Conservation (phyloP, 2,888 invertebrate species). For the Eupithecia abbreviata region DNA sequence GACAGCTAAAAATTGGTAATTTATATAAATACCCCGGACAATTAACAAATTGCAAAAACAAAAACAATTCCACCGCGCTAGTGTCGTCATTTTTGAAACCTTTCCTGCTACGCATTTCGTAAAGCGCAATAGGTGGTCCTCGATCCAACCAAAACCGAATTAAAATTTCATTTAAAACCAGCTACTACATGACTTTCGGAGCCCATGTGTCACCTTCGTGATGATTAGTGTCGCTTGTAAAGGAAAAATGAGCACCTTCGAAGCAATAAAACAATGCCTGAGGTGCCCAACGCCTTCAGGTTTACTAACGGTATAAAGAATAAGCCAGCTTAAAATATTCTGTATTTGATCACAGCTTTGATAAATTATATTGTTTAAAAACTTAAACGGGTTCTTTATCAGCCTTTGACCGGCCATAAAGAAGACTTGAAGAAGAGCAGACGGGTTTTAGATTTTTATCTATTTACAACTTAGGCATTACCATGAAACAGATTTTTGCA, state of each 20-base stretch:
- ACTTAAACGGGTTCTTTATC: conserved; percentile 39
- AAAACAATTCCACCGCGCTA: background rate
- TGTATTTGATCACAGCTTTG: conserved; percentile 26
- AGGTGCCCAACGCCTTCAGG: conserved; percentile 8
- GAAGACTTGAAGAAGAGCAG: conserved; percentile 21
- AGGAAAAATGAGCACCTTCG: conserved; percentile 10
- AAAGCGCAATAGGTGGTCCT: background rate
- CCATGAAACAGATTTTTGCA: background rate
- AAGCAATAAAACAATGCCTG: conserved; percentile 17
- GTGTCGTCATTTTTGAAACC: background rate
- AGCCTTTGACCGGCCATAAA: conserved; percentile 24
- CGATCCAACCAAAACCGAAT: background rate
- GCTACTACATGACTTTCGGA: background rate
- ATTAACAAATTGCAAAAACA: background rate
- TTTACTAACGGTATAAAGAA: conserved; percentile 25
- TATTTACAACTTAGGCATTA: conserved; percentile 5
- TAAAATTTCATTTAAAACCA: conserved; percentile 19
- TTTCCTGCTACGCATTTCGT: background rate
- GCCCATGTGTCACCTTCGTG: conserved; percentile 20
- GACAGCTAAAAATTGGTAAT: too few species aligned
- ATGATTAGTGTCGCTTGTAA: conserved; percentile 18
- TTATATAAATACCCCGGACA: background rate
- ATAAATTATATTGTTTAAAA: conserved; percentile 22
- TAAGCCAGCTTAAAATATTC: background rate
- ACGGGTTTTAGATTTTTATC: conserved; percentile 16